A percentile compares a stretch with the other conserved stretches of the same genome.
Evolutionary conservation across 2,888 invertebrate genomes (phyloP).

Genomic region (Aproaerema taeniolella): DNA sequence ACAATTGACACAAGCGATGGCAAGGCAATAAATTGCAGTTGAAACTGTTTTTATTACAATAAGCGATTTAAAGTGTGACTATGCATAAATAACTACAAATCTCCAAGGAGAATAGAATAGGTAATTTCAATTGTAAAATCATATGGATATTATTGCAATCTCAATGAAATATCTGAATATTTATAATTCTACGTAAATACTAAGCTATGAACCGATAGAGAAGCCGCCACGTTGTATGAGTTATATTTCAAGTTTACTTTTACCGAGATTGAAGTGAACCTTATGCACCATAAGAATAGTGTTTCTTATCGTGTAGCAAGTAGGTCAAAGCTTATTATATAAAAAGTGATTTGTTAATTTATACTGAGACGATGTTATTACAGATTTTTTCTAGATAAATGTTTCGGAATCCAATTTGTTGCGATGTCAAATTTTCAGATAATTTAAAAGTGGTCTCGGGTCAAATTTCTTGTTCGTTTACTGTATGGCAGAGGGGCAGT

Average conservation of each 20-base stretch:
- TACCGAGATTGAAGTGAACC: slow-evolving; percentile 1
- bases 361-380: slow-evolving; percentile 37
- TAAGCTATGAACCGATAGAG: slow-evolving; percentile 15
- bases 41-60: neutral
- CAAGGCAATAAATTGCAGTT: no score
- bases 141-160: slow-evolving; percentile 3
- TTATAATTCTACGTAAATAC: slow-evolving; percentile 17
- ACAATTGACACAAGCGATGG: no score
- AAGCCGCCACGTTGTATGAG: slow-evolving; percentile 14
- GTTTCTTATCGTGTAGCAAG: slow-evolving; percentile 1
- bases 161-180: slow-evolving; percentile 16
- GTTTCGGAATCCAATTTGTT: slow-evolving; percentile 44
- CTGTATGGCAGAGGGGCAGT: slow-evolving; percentile 20
- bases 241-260: slow-evolving; percentile 2
- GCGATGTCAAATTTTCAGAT: slow-evolving; percentile 39
- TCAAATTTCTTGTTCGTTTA: slow-evolving; percentile 26
- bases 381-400: slow-evolving; percentile 40
- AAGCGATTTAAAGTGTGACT: slow-evolving; percentile 3
- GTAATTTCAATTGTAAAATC: slow-evolving; percentile 3
- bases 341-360: slow-evolving; percentile 28
- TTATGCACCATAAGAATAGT: neutral
- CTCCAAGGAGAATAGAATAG: neutral
- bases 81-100: slow-evolving; percentile 1
- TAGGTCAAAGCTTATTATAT: slow-evolving; percentile 10
- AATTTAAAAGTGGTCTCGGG: slow-evolving; percentile 31